Base-by-base conservation (phyloP, 1,140 invertebrate species). In the Orius laevigatus region DNA sequence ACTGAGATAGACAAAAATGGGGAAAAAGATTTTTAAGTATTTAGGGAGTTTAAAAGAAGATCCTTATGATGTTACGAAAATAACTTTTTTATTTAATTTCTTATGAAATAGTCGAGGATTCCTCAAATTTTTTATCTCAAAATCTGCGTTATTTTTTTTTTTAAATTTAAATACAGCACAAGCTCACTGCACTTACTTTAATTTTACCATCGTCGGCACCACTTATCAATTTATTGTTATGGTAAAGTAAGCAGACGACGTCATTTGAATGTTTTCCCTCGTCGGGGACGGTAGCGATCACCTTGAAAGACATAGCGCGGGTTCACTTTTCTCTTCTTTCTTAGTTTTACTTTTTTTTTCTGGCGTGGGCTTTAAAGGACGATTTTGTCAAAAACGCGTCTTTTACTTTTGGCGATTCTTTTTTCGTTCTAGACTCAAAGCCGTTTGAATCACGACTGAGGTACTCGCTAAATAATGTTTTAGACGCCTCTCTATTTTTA, bases 191-290 rank as follows among this genome's bases (percentile, higher is more conserved):
- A 31, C 50, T 58, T 59, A 67, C 67, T 58, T 68, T 70, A 14
- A 70, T 63, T 56, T 65, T 66, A n/a, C 68, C 68, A 53, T 68
- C 66, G 53, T 69, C 67, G 14, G 56, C 63, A 33, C 60, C 67
- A 51, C 61, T 66, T 51, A 65, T 67, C 5, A 70, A 50, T 50
- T 62, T 62, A 5, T 59, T 58, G 39, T 63, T 60, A 19, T 64
- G 58, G 52, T 55, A 64, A 11, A 63, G 45, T 5, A 70, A 46
- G 15, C 58, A 53, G 2, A 61, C 59, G 11, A 70, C 58, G 53
- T 70, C 66, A 38, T 53, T 58, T 39, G 59, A 54, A 49, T 69
- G 68, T 55, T 63, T 62, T 16, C 66, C 63, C 36, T 40, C 56
- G 50, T 63, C 57, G 15, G 57, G 52, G 6, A 54, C 59, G 50